Conservation (phyloP, 1,140 invertebrate genomes). For the Subanguina moxae region DNA sequence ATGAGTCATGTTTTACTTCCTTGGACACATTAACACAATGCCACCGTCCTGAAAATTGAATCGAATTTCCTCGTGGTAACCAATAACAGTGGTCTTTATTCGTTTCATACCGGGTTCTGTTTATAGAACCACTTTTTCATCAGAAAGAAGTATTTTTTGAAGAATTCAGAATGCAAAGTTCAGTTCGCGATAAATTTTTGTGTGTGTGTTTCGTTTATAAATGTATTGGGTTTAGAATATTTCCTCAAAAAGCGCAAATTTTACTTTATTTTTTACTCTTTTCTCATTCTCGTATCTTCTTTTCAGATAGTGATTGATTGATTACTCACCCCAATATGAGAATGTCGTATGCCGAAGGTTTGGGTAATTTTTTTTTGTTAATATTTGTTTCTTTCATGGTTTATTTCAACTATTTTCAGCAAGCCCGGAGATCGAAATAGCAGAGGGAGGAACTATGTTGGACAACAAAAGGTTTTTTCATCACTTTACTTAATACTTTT, state of each 20-base stretch:
- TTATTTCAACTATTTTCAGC: neutral
- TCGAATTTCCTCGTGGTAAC: too few species aligned
- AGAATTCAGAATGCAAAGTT: too few species aligned
- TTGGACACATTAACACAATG: too few species aligned
- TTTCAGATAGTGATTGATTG: neutral
- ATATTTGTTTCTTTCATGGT: neutral
- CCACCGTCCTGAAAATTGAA: too few species aligned
- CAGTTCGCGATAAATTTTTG: too few species aligned
- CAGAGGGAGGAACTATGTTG: conserved; percentile 55
- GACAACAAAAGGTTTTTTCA: conserved; percentile 52
- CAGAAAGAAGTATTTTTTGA: too few species aligned
- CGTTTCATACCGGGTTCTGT: too few species aligned
- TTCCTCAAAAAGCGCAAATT: neutral
- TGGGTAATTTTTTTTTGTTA: conserved; percentile 4
- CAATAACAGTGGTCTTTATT: too few species aligned
- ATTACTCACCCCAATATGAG: conserved; percentile 59
- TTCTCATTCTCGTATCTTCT: too few species aligned
- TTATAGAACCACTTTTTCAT: too few species aligned
- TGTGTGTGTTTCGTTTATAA: too few species aligned
- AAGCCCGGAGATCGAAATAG: conserved; percentile 55
- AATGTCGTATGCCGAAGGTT: conserved; percentile 62
- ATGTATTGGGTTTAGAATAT: neutral
- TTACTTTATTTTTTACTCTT: neutral
- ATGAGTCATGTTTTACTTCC: too few species aligned
- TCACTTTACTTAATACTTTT: conserved; percentile 7